A percentile compares a stretch with the other conserved stretches of the same genome.
These are phyloP conservation scores for Notoglanidium macrostoma DNA, from an alignment of 2,797 vertebrate genomes.

Conservation along the genomic window DNA sequence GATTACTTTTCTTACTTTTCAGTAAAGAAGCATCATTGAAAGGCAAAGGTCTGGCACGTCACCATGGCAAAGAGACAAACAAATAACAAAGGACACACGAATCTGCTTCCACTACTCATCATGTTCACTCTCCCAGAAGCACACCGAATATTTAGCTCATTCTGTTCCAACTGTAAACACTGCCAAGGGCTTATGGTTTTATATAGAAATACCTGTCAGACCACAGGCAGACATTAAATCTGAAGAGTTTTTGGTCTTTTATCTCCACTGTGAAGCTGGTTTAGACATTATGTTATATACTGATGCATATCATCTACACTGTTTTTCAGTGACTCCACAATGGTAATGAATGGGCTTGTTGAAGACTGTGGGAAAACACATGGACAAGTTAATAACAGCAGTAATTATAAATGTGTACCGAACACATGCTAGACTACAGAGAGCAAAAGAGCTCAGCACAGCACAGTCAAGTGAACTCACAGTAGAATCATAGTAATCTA, in stretches of 20 bases:
- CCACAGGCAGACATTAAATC: neutral
- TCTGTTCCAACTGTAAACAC: neutral
- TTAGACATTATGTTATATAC: neutral
- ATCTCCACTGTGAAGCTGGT: conserved; percentile 3
- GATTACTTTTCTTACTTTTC: neutral
- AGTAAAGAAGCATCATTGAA: neutral
- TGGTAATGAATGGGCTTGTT: neutral
- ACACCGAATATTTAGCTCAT: neutral
- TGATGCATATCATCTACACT: neutral
- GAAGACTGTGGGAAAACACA: neutral
- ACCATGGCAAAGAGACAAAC: conserved; percentile 30
- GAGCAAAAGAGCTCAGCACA: neutral
- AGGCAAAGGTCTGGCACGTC: neutral
- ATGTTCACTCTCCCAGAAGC: neutral
- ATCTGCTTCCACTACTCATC: neutral
- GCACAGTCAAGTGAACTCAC: neutral
- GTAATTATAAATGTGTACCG: neutral
- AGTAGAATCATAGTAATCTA: neutral
- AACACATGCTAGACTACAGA: neutral
- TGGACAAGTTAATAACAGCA: neutral
- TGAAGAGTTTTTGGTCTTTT: neutral
- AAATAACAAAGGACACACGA: conserved; percentile 18
- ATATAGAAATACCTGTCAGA: conserved; percentile 9
- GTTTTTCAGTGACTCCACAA: neutral
- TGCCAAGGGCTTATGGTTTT: neutral